Conservation (phyloP, 2,797 vertebrate genomes). For the Periparus ater region DNA sequence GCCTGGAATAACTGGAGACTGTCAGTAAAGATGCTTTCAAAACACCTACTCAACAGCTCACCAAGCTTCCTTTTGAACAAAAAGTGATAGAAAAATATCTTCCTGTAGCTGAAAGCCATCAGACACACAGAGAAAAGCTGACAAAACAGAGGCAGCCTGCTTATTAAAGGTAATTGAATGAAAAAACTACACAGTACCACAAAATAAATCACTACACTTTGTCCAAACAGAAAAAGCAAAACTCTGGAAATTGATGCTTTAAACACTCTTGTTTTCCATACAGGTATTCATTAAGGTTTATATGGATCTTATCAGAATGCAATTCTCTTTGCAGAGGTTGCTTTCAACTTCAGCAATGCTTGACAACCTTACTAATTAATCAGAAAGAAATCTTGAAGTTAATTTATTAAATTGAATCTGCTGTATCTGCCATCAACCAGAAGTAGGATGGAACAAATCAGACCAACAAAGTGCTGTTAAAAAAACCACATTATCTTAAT, state of each 20-base stretch:
- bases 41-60: constrained; percentile 16
- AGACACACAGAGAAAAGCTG: neutral
- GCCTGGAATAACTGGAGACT: neutral
- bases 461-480: neutral
- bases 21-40: neutral
- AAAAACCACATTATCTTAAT: neutral
- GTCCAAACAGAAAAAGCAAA: neutral
- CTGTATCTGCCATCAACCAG: neutral
- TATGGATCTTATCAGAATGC: neutral
- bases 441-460: neutral
- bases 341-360: neutral
- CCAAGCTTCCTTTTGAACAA: neutral
- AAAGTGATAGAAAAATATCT: neutral
- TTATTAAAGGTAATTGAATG: constrained; percentile 30
- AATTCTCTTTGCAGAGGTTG: neutral
- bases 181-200: neutral
- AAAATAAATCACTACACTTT: neutral
- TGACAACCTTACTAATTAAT: neutral
- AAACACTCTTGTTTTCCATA: neutral
- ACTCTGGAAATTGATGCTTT: neutral
- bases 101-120: neutral
- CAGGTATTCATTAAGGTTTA: neutral
- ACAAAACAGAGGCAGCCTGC: constrained; percentile 13
- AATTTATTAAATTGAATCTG: neutral
- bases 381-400: neutral